These are phyloP conservation scores for Platycnemis pennipes DNA, from an alignment of 2,888 invertebrate genomes.

Conservation along the genomic window DNA sequence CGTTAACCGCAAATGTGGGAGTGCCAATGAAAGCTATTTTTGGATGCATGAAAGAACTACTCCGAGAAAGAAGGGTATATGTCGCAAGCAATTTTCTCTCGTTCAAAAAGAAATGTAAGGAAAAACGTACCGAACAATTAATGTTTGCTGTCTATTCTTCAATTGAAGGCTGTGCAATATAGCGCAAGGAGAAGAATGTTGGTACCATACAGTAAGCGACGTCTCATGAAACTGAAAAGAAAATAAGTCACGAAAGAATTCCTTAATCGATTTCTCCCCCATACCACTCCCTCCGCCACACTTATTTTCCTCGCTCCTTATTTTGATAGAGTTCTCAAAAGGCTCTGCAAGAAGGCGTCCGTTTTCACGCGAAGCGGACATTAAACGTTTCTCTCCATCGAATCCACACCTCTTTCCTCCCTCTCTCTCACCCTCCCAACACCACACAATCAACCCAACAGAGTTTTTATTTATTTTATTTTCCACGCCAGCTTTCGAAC, in stretches of 20 bases:
- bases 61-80: too few species aligned
- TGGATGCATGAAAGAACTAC: too few species aligned
- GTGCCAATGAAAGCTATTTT: too few species aligned
- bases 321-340: conserved; percentile 30
- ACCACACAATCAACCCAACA: neutral
- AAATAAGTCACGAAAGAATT: neutral
- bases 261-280: neutral
- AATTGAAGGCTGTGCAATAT: neutral
- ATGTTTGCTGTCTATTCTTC: neutral
- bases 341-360: neutral
- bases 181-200: neutral
- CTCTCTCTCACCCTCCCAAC: neutral
- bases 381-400: neutral
- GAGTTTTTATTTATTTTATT: neutral
- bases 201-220: neutral
- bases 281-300: neutral
- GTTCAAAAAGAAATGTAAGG: too few species aligned
- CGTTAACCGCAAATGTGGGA: too few species aligned
- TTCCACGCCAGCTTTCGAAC: neutral
- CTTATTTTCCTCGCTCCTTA: neutral
- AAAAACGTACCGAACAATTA: neutral
- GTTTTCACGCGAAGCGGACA: neutral
- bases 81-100: too few species aligned
- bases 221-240: neutral
- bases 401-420: neutral